Conservation (phyloP, 2,113 vertebrate genomes). For the Syrrhaptes paradoxus region DNA sequence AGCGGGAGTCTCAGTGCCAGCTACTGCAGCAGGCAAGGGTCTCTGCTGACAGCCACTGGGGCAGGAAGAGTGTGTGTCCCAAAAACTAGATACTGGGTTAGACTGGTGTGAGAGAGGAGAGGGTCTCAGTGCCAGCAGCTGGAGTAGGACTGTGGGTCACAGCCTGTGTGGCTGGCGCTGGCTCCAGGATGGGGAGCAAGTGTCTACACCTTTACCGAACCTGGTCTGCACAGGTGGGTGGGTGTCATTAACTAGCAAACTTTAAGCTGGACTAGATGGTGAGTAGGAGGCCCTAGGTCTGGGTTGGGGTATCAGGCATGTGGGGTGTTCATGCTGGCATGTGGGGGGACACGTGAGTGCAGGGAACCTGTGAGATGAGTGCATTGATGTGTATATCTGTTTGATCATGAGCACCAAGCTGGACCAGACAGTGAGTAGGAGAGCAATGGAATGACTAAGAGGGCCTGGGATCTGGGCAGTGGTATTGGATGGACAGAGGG, state of each 20-base stretch:
- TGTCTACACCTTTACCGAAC: neutral
- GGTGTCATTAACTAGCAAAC: neutral
- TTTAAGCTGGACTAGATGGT: neutral
- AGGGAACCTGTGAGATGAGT: neutral
- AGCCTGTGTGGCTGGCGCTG: neutral
- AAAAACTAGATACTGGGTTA: neutral
- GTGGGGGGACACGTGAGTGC: neutral
- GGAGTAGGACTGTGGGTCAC: neutral
- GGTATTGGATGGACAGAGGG: neutral
- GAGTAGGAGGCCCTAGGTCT: neutral
- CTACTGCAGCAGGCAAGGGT: neutral
- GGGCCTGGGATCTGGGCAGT: neutral
- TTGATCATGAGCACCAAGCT: neutral
- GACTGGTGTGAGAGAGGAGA: neutral
- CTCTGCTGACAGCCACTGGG: neutral
- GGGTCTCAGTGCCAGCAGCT: neutral
- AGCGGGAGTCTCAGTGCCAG: neutral
- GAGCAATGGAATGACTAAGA: neutral
- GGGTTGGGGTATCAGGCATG: fast-evolving
- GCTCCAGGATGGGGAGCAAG: neutral
- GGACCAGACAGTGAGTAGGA: neutral
- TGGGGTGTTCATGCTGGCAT: neutral
- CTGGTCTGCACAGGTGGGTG: too few species aligned
- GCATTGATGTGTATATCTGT: neutral
- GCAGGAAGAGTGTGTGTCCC: neutral